Conservation (phyloP, 2,888 invertebrate genomes). For the Eremobia ochroleuca region DNA sequence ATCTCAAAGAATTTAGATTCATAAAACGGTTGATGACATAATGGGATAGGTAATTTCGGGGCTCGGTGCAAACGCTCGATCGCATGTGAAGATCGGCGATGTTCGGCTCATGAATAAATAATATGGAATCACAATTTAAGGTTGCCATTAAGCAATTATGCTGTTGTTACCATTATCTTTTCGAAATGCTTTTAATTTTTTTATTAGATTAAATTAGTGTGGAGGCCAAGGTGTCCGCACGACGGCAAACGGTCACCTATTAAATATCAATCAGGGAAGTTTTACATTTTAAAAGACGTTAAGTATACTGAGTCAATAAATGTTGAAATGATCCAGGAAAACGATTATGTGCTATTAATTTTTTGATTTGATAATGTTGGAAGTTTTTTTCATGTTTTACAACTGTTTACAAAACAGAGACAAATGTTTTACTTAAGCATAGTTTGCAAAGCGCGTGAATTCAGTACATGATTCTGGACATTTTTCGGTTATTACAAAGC, state of each 20-base stretch:
- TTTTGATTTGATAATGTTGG: conserved; percentile 24
- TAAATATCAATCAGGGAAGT: conserved; percentile 88
- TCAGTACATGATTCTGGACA: too few relatives aligned
- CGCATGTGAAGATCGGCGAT: conserved; percentile 83
- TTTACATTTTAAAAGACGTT: conserved; percentile 48
- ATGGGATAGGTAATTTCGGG: conserved; percentile 88
- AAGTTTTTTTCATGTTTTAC: conserved; percentile 3
- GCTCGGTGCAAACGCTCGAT: conserved; percentile 80
- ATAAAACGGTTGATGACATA: conserved; percentile 90
- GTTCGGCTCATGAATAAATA: conserved; percentile 88
- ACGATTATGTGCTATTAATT: conserved; percentile 23
- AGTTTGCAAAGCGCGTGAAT: background rate
- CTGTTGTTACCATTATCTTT: conserved; percentile 88
- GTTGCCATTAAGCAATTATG: conserved; percentile 90
- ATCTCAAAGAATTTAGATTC: conserved; percentile 88
- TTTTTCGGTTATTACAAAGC: background rate
- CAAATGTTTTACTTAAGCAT: background rate
- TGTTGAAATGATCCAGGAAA: conserved; percentile 35
- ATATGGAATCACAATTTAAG: conserved; percentile 87
- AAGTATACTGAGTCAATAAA: conserved; percentile 56
- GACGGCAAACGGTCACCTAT: conserved; percentile 82
- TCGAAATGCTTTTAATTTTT: conserved; percentile 90
- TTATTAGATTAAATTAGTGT: conserved; percentile 88
- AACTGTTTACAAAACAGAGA: background rate
- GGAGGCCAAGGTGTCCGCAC: conserved; percentile 82